A percentile compares a stretch with the other conserved stretches of the same genome.
Evolutionary conservation across 92 coral and sea anemone genomes (phyloP).

Genomic region (Plumapathes pennacea): DNA sequence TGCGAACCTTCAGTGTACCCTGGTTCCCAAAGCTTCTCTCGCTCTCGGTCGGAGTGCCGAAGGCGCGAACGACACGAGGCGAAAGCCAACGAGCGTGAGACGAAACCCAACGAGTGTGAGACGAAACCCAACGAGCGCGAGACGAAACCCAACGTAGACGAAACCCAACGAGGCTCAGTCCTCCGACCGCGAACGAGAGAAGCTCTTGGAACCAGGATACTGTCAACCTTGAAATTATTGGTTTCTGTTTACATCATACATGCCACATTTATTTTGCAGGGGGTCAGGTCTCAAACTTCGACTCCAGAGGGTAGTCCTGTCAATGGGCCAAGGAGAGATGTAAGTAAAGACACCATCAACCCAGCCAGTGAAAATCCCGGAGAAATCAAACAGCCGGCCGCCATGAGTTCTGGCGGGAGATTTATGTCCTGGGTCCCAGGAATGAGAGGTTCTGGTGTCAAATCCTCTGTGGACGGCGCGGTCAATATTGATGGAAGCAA

Average conservation of each 20-base stretch:
- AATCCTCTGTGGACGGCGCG: conserved; percentile 9
- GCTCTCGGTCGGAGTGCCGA: too few relatives aligned
- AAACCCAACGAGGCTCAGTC: too few relatives aligned
- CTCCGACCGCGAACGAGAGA: too few relatives aligned
- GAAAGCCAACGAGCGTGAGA: too few relatives aligned
- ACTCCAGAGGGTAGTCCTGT: conserved; percentile 82
- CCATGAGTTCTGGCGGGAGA: conserved; percentile 59
- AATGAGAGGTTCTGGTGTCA: conserved; percentile 35
- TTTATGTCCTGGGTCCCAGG: conserved; percentile 95
- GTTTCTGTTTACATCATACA: not conserved
- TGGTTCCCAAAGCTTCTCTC: too few relatives aligned
- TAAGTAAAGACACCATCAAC: conserved; percentile 6
- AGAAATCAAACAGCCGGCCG: conserved; percentile 50
- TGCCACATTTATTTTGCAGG: conserved; percentile 29
- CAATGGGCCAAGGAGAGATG: conserved; percentile 45
- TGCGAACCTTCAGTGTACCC: too few relatives aligned
- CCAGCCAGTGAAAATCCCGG: conserved; percentile 19
- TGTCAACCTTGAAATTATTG: too few relatives aligned
- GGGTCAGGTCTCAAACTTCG: conserved; percentile 72
- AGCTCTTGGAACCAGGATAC: too few relatives aligned
- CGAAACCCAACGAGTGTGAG: too few relatives aligned
- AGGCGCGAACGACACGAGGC: too few relatives aligned
- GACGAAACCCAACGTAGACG: too few relatives aligned
- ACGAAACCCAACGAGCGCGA: too few relatives aligned
- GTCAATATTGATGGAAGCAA: conserved; percentile 42